phyloP scores from a whole-genome alignment of 2,113 vertebrate species.

The Alethe diademata region DNA sequence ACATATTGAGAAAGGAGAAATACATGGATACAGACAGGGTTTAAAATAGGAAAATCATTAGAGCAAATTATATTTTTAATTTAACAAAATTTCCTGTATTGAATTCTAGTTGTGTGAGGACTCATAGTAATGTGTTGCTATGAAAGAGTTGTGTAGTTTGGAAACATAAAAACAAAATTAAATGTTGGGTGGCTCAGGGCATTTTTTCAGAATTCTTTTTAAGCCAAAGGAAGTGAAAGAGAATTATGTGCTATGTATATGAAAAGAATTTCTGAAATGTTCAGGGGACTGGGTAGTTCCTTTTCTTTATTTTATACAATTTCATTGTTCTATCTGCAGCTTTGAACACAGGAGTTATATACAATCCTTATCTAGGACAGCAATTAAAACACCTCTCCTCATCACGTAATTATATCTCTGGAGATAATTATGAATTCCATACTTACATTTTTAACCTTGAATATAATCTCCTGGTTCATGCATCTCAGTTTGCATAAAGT shows the following conservation, averaged over 20 bases:
- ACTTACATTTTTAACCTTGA: conserved; percentile 18
- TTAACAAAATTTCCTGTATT: neutral
- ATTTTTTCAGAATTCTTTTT: neutral
- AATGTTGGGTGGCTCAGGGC: neutral
- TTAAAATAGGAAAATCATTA: neutral
- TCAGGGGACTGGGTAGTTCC: neutral
- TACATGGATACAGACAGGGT: neutral
- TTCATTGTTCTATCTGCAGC: neutral
- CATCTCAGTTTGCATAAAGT: neutral
- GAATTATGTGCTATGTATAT: neutral
- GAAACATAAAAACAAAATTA: neutral
- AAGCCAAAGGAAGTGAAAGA: neutral
- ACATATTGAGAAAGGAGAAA: neutral
- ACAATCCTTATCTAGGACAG: neutral
- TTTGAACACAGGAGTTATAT: neutral
- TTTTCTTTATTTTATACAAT: neutral
- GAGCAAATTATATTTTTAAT: neutral
- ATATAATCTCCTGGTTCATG: neutral
- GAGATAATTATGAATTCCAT: conserved; percentile 5
- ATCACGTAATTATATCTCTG: conserved; percentile 9
- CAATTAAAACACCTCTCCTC: conserved; percentile 6
- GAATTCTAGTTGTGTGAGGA: neutral
- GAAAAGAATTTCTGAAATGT: neutral
- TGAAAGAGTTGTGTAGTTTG: neutral
- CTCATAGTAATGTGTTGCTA: neutral